Conservation (phyloP, 2,888 invertebrate species). For the Caenorhabditis imperialis region DNA sequence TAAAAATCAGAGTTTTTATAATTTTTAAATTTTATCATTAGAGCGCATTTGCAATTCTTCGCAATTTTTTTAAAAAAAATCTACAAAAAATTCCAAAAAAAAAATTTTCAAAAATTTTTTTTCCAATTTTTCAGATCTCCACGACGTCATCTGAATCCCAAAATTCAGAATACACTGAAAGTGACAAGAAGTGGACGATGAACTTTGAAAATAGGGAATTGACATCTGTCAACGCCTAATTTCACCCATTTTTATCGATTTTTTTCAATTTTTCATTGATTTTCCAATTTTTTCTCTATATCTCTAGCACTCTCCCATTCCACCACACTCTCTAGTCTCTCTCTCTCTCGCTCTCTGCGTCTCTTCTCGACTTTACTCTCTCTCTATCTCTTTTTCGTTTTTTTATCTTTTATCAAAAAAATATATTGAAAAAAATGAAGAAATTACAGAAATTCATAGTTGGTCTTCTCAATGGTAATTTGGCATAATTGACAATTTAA, state of each 20-base stretch:
- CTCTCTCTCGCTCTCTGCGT: background rate
- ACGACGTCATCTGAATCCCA: too few species aligned
- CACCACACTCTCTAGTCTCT: constrained; percentile 2
- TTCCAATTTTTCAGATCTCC: constrained; percentile 26
- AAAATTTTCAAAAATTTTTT: background rate
- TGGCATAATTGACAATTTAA: constrained; percentile 1
- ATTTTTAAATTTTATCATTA: too few species aligned
- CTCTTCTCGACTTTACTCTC: constrained; percentile 1
- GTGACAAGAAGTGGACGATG: constrained; percentile 19
- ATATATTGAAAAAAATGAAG: too few species aligned
- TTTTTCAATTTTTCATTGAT: background rate
- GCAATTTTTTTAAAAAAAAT: too few species aligned
- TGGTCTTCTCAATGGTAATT: too few species aligned
- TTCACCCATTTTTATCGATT: background rate
- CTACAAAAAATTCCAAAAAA: too few species aligned
- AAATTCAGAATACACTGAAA: background rate
- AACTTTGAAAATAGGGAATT: constrained; percentile 15
- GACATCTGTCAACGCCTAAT: constrained; percentile 17
- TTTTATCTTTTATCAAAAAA: constrained; percentile 1
- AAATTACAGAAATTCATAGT: too few species aligned
- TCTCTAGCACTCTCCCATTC: constrained; percentile 23
- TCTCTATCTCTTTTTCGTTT: background rate
- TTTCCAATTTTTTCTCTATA: constrained; percentile 7
- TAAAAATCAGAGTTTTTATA: too few species aligned
- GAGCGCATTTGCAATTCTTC: too few species aligned